Percentiles rank a stretch among this genome's conserved stretches.
These are phyloP conservation scores for Drosophila murphyi DNA, from an alignment of 1,140 invertebrate species.

Conservation along the genomic window DNA sequence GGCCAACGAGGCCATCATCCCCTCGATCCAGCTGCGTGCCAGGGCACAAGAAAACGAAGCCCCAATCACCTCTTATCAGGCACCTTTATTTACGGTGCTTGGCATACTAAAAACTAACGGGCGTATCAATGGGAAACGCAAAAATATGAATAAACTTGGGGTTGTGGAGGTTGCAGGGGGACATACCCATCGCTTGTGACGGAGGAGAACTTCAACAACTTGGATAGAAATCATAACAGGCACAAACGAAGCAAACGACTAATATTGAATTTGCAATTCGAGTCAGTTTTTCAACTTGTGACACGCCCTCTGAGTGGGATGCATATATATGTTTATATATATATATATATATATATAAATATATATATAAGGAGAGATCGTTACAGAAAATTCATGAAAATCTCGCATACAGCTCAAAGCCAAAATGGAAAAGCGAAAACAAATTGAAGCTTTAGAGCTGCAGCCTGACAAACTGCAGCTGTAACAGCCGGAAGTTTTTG, in stretches of 20 bases:
- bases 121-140: slow-evolving; percentile 62
- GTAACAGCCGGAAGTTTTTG: slow-evolving; percentile 74
- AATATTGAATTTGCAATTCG: slow-evolving; percentile 73
- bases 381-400: slow-evolving; percentile 80
- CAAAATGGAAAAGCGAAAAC: slow-evolving; percentile 47
- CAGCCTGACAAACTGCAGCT: slow-evolving; percentile 71
- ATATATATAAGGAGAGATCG: slow-evolving; percentile 23
- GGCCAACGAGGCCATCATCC: slow-evolving; percentile 7
- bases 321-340: not conserved
- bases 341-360: not conserved
- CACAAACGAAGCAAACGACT: slow-evolving; percentile 44
- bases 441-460: slow-evolving; percentile 73
- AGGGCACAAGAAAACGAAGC: slow-evolving; percentile 9
- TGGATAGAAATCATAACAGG: slow-evolving; percentile 35
- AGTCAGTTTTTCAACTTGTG: slow-evolving; percentile 44
- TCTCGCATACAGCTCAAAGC: slow-evolving; percentile 64
- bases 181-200: not conserved
- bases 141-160: slow-evolving; percentile 68
- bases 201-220: slow-evolving; percentile 14
- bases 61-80: slow-evolving; percentile 12
- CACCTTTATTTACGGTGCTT: slow-evolving; percentile 51
- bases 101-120: slow-evolving; percentile 79
- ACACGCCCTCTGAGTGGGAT: not conserved
- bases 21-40: not conserved
- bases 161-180: not conserved